These are phyloP conservation scores for Neodiprion fabricii DNA, from an alignment of 1,140 invertebrate species.

Conservation along the genomic window DNA sequence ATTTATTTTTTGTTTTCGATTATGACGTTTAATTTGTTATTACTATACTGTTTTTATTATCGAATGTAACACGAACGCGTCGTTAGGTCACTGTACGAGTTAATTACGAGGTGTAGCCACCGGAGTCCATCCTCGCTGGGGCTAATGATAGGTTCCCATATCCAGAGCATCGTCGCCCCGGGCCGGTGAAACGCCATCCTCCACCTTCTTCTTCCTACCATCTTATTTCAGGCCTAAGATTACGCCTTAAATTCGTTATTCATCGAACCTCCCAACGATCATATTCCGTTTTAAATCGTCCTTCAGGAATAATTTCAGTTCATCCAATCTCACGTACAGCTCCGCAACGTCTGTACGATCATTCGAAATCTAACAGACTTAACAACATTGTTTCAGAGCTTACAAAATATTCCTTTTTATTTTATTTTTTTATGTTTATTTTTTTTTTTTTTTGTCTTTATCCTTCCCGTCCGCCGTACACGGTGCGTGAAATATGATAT, in stretches of 20 bases:
- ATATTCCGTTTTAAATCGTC: neutral
- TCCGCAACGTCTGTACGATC: no score
- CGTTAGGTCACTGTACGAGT: conserved; percentile 7
- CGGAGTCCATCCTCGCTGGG: neutral
- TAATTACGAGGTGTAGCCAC: conserved; percentile 10
- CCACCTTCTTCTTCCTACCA: neutral
- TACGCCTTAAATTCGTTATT: conserved; percentile 3
- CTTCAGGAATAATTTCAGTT: neutral
- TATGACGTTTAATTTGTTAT: neutral
- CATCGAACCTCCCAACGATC: neutral
- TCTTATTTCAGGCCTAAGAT: neutral
- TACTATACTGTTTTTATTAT: neutral
- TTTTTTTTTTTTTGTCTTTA: no score
- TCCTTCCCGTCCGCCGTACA: no score
- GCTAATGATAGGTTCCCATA: conserved; percentile 5
- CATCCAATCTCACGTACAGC: no score
- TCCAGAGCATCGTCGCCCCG: conserved; percentile 1
- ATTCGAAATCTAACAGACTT: no score
- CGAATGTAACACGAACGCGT: neutral
- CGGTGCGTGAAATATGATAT: no score
- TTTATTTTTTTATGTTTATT: no score
- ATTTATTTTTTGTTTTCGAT: no score
- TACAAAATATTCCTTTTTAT: no score
- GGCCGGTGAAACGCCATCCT: neutral
- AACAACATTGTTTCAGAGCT: no score